Evolutionary conservation across 2,113 vertebrate genomes (phyloP).

Genomic region (Dinomys branickii): DNA sequence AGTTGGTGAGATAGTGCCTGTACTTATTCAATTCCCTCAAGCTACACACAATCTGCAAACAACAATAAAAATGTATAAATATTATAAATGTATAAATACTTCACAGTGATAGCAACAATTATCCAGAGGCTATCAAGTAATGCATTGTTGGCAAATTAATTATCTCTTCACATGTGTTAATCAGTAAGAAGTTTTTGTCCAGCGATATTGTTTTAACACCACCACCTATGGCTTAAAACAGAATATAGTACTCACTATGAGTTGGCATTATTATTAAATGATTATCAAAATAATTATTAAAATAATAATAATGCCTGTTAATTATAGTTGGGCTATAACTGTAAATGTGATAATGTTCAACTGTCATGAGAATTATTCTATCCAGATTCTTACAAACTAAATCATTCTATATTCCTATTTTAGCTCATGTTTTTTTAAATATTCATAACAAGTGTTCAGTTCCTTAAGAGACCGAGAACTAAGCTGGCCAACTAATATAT

Average conservation of each 20-base stretch:
- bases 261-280: not conserved
- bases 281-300: not conserved
- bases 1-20: slow-evolving; percentile 82
- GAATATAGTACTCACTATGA: not conserved
- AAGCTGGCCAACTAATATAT: not conserved
- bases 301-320: not conserved
- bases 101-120: slow-evolving; percentile 30
- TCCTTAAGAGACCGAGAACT: not conserved
- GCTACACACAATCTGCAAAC: slow-evolving; percentile 82
- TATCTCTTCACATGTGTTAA: not conserved
- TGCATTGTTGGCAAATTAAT: not conserved
- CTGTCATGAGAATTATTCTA: not conserved
- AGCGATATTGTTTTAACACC: slow-evolving; percentile 7
- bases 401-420: slow-evolving; percentile 33
- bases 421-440: slow-evolving; percentile 34
- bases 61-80: not conserved
- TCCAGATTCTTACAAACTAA: not conserved
- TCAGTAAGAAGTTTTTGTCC: not conserved
- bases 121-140: not conserved
- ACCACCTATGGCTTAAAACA: not conserved
- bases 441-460: not conserved
- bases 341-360: not conserved
- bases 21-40: slow-evolving; percentile 84
- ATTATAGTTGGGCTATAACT: not conserved
- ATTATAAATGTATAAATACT: not conserved